phyloP scores from a whole-genome alignment of 2,888 invertebrate species.

The Eupeodes latifasciatus region DNA sequence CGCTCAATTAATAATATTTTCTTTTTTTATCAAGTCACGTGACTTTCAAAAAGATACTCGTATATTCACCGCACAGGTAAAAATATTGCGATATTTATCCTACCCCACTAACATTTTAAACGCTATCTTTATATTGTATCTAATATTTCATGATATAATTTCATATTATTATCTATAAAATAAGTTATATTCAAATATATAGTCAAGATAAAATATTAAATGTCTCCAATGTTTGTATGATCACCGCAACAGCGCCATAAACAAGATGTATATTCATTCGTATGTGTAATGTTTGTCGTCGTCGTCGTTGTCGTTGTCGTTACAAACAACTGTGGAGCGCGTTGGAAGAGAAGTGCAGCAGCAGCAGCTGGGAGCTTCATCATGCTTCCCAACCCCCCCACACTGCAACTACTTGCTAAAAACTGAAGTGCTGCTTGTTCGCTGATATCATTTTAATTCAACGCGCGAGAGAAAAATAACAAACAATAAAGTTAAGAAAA shows the following conservation, averaged over 20 bases:
- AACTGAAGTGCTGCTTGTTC: slow-evolving; percentile 45
- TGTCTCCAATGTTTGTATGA: slow-evolving; percentile 2
- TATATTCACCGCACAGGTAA: neutral
- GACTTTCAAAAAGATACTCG: neutral
- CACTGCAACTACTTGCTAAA: neutral
- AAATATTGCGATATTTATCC: neutral
- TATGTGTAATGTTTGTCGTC: neutral
- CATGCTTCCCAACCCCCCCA: slow-evolving; percentile 17
- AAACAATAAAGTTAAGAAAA: slow-evolving; percentile 53
- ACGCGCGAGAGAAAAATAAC: slow-evolving; percentile 77
- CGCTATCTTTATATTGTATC: neutral
- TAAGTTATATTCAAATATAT: neutral
- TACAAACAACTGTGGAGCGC: slow-evolving; percentile 5
- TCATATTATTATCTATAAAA: neutral
- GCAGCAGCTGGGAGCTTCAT: slow-evolving; percentile 44
- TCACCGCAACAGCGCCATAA: slow-evolving; percentile 71
- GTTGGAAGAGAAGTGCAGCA: slow-evolving; percentile 44
- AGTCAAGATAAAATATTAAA: slow-evolving; percentile 62
- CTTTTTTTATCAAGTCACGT: neutral
- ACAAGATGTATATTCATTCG: neutral
- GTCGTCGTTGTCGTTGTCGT: too few species aligned
- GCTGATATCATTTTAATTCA: slow-evolving; percentile 77
- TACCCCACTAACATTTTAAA: neutral
- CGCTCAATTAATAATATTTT: neutral
- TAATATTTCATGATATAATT: slow-evolving; percentile 11